Evolutionary conservation across 2,888 invertebrate species (phyloP).

Genomic region (Thumatha senex): DNA sequence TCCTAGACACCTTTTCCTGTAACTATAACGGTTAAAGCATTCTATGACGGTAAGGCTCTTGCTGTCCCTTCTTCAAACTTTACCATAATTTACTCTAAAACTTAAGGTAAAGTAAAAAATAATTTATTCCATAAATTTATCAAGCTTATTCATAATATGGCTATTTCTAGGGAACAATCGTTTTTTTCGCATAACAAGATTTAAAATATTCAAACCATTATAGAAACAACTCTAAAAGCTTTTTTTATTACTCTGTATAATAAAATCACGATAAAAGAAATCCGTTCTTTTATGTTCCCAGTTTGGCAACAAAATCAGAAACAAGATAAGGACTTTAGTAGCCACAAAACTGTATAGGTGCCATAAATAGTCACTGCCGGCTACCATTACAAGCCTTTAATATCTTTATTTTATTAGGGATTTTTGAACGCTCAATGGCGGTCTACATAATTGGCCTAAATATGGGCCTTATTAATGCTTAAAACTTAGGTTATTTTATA

Average conservation of each 20-base stretch:
- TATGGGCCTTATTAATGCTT: too few relatives aligned
- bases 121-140: too few relatives aligned
- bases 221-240: neutral
- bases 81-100: too few relatives aligned
- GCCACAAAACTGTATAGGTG: slow-evolving; percentile 6
- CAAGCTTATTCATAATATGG: too few relatives aligned
- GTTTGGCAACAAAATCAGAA: slow-evolving; percentile 16
- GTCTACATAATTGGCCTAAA: neutral
- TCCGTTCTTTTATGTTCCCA: slow-evolving; percentile 1
- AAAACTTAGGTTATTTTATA: too few relatives aligned
- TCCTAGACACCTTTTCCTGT: too few relatives aligned
- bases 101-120: too few relatives aligned
- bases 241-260: neutral
- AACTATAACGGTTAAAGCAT: too few relatives aligned
- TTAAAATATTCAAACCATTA: neutral
- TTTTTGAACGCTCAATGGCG: neutral
- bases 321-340: slow-evolving; percentile 12
- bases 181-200: neutral
- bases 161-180: too few relatives aligned
- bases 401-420: neutral
- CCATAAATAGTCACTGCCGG: neutral
- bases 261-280: slow-evolving; percentile 6
- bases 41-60: too few relatives aligned
- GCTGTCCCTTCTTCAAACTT: too few relatives aligned
- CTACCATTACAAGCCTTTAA: slow-evolving; percentile 1